Evolutionary conservation across 2,797 vertebrate genomes (phyloP).

Genomic region (Pantherophis vulpinus): DNA sequence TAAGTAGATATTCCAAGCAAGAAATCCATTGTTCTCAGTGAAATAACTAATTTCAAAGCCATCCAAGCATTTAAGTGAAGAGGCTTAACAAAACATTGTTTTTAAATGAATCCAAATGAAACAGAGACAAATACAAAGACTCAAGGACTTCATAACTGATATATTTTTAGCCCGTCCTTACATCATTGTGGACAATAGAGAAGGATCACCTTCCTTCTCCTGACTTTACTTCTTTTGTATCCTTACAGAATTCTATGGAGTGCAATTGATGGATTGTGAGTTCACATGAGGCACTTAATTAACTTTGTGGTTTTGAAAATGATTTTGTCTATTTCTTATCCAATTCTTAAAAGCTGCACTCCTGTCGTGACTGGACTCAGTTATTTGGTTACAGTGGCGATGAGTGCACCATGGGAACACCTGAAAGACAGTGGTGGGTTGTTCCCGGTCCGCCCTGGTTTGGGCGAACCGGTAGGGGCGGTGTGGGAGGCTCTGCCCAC

Average conservation of each 20-base stretch:
- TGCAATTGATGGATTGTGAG: not conserved
- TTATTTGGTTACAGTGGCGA: not conserved
- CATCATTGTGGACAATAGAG: not conserved
- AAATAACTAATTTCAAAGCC: conserved; percentile 25
- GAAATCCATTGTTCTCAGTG: conserved; percentile 21
- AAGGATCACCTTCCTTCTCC: not conserved
- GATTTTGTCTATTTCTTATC: not conserved
- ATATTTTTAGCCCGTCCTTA: not conserved
- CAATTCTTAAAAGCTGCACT: not conserved
- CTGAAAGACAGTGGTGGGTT: not conserved
- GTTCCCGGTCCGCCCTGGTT: too few relatives aligned
- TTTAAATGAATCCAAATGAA: not conserved
- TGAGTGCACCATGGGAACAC: not conserved
- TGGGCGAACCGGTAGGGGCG: too few relatives aligned
- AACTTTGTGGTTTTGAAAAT: not conserved
- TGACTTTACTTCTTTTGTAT: not conserved
- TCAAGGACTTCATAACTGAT: not conserved
- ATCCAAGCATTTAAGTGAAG: conserved; percentile 26
- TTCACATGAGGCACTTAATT: not conserved
- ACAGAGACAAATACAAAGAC: not conserved
- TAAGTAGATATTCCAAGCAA: conserved; percentile 36
- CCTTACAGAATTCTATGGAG: not conserved
- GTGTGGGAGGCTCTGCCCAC: too few relatives aligned
- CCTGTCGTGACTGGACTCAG: not conserved
- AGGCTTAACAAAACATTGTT: conserved; percentile 12